Conservation (phyloP, 2,113 vertebrate genomes). For the Corydoras maculifer region DNA sequence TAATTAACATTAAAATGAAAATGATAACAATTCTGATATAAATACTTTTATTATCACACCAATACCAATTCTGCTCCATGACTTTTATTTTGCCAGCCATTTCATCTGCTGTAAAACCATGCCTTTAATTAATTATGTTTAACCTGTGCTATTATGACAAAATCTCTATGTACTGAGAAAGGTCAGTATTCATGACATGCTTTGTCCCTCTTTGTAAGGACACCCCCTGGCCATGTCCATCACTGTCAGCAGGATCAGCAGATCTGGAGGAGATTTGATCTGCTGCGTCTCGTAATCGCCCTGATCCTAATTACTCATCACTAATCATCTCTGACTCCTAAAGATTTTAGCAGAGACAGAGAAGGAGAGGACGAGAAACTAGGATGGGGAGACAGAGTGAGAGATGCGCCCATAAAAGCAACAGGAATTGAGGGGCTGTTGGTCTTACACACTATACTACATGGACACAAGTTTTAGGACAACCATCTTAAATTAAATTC, state of each 20-base stretch:
- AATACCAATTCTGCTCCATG: too few species aligned
- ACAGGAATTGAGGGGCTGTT: background rate
- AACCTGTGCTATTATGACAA: too few species aligned
- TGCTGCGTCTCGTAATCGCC: conserved; percentile 21
- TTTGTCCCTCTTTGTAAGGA: background rate
- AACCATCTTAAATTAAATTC: too few species aligned
- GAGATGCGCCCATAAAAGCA: background rate
- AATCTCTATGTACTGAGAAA: too few species aligned
- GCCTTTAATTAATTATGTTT: too few species aligned
- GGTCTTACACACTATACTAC: background rate
- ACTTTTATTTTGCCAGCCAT: too few species aligned
- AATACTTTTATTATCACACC: too few species aligned
- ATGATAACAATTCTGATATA: too few species aligned
- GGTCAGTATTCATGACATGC: background rate
- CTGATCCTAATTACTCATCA: conserved; percentile 31
- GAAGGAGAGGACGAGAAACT: conserved; percentile 24
- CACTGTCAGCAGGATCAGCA: background rate
- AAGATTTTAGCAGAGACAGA: conserved; percentile 20
- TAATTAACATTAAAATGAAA: too few species aligned
- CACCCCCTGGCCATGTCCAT: background rate
- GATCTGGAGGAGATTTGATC: background rate
- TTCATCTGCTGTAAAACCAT: too few species aligned
- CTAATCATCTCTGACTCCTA: conserved; percentile 38
- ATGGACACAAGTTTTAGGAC: too few species aligned
- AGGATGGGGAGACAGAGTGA: conserved; percentile 7